Percentiles rank a stretch among this genome's conserved stretches.
Evolutionary conservation across 2,113 vertebrate species (phyloP).

Genomic region (Otocyon megalotis): DNA sequence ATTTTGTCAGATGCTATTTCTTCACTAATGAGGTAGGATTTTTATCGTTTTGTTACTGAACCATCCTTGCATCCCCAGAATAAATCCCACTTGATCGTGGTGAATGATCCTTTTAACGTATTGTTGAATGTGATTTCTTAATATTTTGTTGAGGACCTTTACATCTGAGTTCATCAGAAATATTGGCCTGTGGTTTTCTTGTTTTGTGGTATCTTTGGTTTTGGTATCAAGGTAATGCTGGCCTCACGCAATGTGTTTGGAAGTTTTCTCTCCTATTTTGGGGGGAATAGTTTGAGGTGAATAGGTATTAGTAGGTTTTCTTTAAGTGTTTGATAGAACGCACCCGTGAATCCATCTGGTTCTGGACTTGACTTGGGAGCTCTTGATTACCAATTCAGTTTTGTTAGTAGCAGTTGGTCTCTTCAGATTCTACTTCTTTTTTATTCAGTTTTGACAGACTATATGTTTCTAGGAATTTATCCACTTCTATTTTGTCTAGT

Average conservation of each 20-base stretch:
- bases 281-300: background rate
- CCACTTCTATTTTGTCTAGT: background rate
- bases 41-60: background rate
- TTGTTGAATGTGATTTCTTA: background rate
- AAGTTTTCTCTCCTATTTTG: background rate
- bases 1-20: background rate
- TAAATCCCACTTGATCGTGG: background rate
- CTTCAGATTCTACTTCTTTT: background rate
- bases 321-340: background rate
- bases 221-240: background rate
- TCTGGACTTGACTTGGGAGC: background rate
- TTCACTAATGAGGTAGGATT: background rate
- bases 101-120: background rate
- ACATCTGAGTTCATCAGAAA: background rate
- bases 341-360: background rate
- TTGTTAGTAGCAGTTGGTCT: background rate
- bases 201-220: background rate
- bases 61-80: background rate
- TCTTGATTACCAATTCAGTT: background rate
- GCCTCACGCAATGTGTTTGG: background rate
- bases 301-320: background rate
- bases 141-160: background rate
- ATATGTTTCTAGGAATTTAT: background rate
- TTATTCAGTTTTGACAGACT: background rate
- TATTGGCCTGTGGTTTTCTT: background rate